A percentile compares a stretch with the other conserved stretches of the same genome.
phyloP scores from a whole-genome alignment of 2,113 vertebrate species.

The Hypomesus transpacificus region DNA sequence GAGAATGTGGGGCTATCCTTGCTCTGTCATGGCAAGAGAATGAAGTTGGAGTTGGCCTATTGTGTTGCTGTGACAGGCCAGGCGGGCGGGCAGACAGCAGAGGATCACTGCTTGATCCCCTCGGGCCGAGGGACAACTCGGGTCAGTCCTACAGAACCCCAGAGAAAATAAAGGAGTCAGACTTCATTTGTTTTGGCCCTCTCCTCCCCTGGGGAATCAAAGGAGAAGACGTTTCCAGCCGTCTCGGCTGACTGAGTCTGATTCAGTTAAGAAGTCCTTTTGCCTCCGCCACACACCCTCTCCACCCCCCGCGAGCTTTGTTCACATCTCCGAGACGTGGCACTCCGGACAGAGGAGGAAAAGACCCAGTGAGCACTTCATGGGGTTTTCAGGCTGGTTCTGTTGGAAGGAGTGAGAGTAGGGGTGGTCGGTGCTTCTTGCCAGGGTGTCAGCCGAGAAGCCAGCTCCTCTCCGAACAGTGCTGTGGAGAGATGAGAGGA shows the following conservation, averaged over 20 bases:
- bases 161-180: conserved; percentile 61
- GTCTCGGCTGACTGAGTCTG: conserved; percentile 52
- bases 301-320: conserved; percentile 51
- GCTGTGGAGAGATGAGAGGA: conserved; percentile 37
- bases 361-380: background rate
- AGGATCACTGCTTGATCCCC: conserved; percentile 23
- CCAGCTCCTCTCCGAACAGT: conserved; percentile 26
- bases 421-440: conserved; percentile 37
- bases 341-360: conserved; percentile 46
- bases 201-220: conserved; percentile 53
- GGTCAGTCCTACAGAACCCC: conserved; percentile 51
- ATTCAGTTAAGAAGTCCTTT: conserved; percentile 58
- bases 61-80: conserved; percentile 45
- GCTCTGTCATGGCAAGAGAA: background rate
- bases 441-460: conserved; percentile 34
- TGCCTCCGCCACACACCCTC: conserved; percentile 24
- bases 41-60: conserved; percentile 16
- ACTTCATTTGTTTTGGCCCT: conserved; percentile 62
- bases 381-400: conserved; percentile 34
- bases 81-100: conserved; percentile 2
- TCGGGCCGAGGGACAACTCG: conserved; percentile 16
- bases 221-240: conserved; percentile 55
- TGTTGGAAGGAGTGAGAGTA: conserved; percentile 33
- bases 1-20: background rate
- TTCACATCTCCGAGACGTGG: conserved; percentile 54